A percentile compares a stretch with the other conserved stretches of the same genome.
Evolutionary conservation across 1,140 invertebrate genomes (phyloP).

Genomic region (Drosophila sulfurigaster): DNA sequence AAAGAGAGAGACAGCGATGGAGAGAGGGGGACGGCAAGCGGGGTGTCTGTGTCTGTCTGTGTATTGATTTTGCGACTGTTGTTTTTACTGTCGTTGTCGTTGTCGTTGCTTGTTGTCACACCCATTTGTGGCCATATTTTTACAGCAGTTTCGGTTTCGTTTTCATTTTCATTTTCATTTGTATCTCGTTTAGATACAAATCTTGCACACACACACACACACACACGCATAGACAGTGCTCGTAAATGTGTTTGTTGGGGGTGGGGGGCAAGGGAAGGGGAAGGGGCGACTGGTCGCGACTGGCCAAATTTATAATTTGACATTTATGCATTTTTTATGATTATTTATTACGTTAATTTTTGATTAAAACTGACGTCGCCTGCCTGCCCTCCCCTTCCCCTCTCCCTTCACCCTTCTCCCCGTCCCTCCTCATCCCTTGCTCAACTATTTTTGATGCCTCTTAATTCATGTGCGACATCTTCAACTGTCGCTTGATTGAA

Average conservation of each 20-base stretch:
- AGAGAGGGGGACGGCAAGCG: not conserved
- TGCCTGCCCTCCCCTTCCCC: not conserved
- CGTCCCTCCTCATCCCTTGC: not conserved
- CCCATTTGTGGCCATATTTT: conserved; percentile 13
- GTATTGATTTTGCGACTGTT: conserved; percentile 37
- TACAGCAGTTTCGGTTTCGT: conserved; percentile 23
- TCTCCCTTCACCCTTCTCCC: not conserved
- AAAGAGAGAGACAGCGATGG: not conserved
- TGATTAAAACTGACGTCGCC: conserved; percentile 56
- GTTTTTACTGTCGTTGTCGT: not conserved
- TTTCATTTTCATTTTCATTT: conserved; percentile 12
- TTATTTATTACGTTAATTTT: conserved; percentile 75
- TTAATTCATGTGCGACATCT: conserved; percentile 54
- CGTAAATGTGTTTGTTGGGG: conserved; percentile 8
- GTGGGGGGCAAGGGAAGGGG: not conserved
- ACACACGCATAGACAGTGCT: conserved; percentile 6
- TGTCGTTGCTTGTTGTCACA: conserved; percentile 6
- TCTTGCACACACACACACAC: conserved; percentile 27
- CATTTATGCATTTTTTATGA: conserved; percentile 72
- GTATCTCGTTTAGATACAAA: conserved; percentile 26
- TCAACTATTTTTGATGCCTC: conserved; percentile 17
- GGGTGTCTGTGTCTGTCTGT: not conserved
- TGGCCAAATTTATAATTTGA: conserved; percentile 70
- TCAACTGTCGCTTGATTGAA: conserved; percentile 15
- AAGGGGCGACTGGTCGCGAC: conserved; percentile 1